These are phyloP conservation scores for Coleophora flavipennella DNA, from an alignment of 2,888 invertebrate species.

Conservation along the genomic window DNA sequence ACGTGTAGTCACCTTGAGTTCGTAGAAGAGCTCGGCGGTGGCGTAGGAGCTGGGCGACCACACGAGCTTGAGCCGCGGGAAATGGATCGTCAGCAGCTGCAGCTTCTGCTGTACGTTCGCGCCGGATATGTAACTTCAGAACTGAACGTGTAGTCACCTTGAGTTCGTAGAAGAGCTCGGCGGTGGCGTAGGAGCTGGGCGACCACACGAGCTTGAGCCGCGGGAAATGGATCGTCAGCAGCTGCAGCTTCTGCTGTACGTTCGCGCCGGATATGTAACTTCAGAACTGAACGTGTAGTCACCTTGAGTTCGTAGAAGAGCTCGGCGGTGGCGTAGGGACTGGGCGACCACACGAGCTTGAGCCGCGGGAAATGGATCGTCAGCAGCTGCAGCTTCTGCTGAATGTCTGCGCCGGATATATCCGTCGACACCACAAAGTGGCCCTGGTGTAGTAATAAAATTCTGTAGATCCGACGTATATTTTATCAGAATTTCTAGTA, in stretches of 20 bases:
- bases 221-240: constrained; percentile 97
- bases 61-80: constrained; percentile 91
- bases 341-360: constrained; percentile 96
- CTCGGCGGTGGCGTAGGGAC: constrained; percentile 96
- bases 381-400: constrained; percentile 90
- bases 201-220: constrained; percentile 95
- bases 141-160: constrained; percentile 73
- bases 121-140: constrained; percentile 73
- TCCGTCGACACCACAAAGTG: constrained; percentile 86
- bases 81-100: constrained; percentile 93
- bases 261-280: constrained; percentile 79
- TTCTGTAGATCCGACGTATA: too few species aligned
- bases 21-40: too few species aligned
- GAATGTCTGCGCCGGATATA: constrained; percentile 82
- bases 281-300: constrained; percentile 11
- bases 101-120: constrained; percentile 89
- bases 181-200: constrained; percentile 95
- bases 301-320: constrained; percentile 96
- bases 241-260: constrained; percentile 87
- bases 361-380: constrained; percentile 96
- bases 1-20: constrained; percentile 85
- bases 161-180: too few species aligned
- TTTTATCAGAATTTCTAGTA: too few species aligned
- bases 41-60: constrained; percentile 98
- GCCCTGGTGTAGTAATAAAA: constrained; percentile 73